phyloP scores from a whole-genome alignment of 1,140 invertebrate genomes.

The Nasonia vitripennis region DNA sequence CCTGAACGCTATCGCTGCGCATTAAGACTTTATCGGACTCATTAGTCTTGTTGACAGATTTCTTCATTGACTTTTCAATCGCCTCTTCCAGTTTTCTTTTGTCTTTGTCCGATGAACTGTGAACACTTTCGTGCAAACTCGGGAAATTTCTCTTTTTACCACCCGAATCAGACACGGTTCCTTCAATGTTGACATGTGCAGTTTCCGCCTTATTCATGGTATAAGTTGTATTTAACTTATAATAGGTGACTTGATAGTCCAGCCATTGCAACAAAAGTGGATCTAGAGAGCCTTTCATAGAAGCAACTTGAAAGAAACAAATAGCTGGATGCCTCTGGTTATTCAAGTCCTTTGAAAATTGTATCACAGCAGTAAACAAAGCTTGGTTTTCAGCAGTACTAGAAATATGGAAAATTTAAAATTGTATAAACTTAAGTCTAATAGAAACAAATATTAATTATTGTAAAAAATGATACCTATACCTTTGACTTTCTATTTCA shows the following conservation, averaged over 20 bases:
- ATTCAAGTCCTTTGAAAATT: slow-evolving; percentile 75
- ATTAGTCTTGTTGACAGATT: slow-evolving; percentile 60
- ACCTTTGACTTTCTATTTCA: slow-evolving; percentile 68
- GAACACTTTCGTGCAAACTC: slow-evolving; percentile 71
- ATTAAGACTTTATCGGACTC: slow-evolving; percentile 67
- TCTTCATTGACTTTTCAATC: slow-evolving; percentile 64
- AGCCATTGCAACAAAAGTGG: slow-evolving; percentile 80
- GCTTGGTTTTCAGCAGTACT: slow-evolving; percentile 65
- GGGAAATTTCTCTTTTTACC: slow-evolving; percentile 70
- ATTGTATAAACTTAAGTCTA: not conserved
- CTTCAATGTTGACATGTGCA: slow-evolving; percentile 66
- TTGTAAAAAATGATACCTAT: slow-evolving; percentile 5
- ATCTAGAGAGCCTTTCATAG: slow-evolving; percentile 78
- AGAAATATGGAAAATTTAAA: slow-evolving; percentile 45
- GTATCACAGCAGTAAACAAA: slow-evolving; percentile 73
- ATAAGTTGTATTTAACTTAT: slow-evolving; percentile 61
- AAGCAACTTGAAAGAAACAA: slow-evolving; percentile 77
- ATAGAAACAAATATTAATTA: not conserved
- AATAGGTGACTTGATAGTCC: slow-evolving; percentile 73
- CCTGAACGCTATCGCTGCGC: slow-evolving; percentile 65
- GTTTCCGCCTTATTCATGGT: slow-evolving; percentile 57
- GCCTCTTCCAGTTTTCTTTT: slow-evolving; percentile 64
- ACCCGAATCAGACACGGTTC: slow-evolving; percentile 66
- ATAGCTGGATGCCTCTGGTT: slow-evolving; percentile 75
- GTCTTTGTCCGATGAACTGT: slow-evolving; percentile 72